phyloP scores from a whole-genome alignment of 2,113 vertebrate species.

The Pedetes capensis region DNA sequence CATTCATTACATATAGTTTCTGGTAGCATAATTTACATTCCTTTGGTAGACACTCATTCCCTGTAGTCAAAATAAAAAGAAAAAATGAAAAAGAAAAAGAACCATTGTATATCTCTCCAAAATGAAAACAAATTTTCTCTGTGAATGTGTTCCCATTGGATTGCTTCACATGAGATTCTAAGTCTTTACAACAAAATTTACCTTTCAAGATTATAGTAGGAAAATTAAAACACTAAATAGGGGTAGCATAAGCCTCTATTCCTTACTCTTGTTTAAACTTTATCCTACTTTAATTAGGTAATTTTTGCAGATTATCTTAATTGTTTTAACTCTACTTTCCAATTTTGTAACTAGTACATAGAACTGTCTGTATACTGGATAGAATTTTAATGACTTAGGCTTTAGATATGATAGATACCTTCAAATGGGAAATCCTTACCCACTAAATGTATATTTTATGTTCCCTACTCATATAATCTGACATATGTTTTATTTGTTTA shows the following conservation, averaged over 20 bases:
- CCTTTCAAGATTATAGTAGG: slow-evolving; percentile 28
- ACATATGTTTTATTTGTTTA: background rate
- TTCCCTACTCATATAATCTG: background rate
- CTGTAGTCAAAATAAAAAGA: background rate
- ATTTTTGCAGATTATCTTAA: slow-evolving; percentile 8
- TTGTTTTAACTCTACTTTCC: background rate
- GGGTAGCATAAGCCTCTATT: background rate
- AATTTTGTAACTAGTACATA: background rate
- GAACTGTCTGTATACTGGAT: background rate
- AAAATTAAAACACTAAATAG: slow-evolving; percentile 1
- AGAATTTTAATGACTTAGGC: background rate
- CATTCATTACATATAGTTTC: slow-evolving; percentile 30
- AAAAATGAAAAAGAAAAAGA: background rate
- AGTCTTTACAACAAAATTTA: slow-evolving; percentile 35
- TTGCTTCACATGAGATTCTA: background rate
- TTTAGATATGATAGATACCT: background rate
- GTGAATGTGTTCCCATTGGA: background rate
- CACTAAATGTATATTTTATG: background rate
- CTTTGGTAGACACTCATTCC: background rate
- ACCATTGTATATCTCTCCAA: background rate
- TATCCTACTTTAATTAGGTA: slow-evolving; percentile 13
- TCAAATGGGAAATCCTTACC: background rate
- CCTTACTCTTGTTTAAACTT: background rate
- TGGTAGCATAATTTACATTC: slow-evolving; percentile 39
- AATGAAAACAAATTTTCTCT: slow-evolving; percentile 27